Base-by-base conservation (phyloP, 23 tunicate species). In the Trididemnum clinides region DNA sequence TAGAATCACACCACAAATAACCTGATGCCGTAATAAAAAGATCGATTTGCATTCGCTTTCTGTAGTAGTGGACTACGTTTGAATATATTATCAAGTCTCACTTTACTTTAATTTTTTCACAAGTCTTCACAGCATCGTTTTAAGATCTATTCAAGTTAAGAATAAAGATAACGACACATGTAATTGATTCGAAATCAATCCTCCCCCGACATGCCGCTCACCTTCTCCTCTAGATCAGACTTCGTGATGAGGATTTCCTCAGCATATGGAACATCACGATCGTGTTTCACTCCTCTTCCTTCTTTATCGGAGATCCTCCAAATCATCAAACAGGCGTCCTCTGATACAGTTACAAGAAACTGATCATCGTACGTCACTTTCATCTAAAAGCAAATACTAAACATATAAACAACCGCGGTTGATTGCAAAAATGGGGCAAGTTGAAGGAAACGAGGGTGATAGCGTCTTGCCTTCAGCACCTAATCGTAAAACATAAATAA, bases 181-280 rank as follows among this genome's bases (percentile, higher is more conserved):
- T n/a, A n/a, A n/a, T n/a, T n/a, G n/a, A n/a, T n/a, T n/a, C n/a
- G n/a, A n/a, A n/a, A n/a, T n/a, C n/a, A n/a, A n/a, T n/a, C n/a
- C n/a, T n/a, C n/a, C n/a, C n/a, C n/a, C n/a, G n/a, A n/a, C n/a
- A n/a, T n/a, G n/a, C n/a, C n/a, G n/a, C 44, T 71, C 29, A 86
- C 97, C 86, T 97, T 97, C 77, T 97, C 99, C 59, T 97, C 99
- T 71, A 97, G 78, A 66, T 97, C 99, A 7, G 99, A 88, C 77
- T 93, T 92, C 0, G 99, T 97, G 79, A 97, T 94, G 74, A 97
- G 92, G 76, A 97, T 94, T 70, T 97, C 99, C 77, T 97, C 97
- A 36, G 93, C 97, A 59, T 95, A 97, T 21, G 95, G 91, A 31
- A 83, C 87, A 38, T 97, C 99, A 39, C 89, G 65, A 34, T 94